Evolutionary conservation across 37 sponge, comb jelly and placozoan species (phyloP), one percentile per base, ranked within the genome.

Genomic region (Theonella swinhoei): DNA sequence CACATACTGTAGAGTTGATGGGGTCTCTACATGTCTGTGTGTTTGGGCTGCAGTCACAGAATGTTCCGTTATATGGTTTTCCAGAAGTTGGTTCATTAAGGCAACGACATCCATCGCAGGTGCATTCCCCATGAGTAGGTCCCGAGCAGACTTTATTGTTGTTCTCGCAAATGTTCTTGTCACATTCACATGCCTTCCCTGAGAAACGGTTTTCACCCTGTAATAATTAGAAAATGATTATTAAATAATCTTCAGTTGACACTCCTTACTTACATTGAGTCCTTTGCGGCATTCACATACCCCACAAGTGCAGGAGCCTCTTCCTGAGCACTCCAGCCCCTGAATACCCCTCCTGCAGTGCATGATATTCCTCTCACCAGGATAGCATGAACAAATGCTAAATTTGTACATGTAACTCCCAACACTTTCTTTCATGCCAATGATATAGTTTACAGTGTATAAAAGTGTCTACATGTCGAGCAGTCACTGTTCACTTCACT

Each of bases 251-350:
- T 11, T 11, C 26, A 25, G 68, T 25, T 25, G 7, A 66, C 54
- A 47, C 54, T 47, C 14, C 54, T 47, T 47, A 20, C 66, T 65
- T 41, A 42, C 42, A 41, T 41, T 72, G n/a, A 9, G 40, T 24
- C 42, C 62, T 65, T 23, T 78, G 23, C 68, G 47, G 29, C 93
- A 93, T 0, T 32, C 32, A 31, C 89, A 93, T 62, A 37, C 62
- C 24, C 86, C 86, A 93, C 93, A 93, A 0, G 85, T 41, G 35
- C 89, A 93, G 0, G 64, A 39, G 0, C 93, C 93, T 75, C 90
- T 60, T 31, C 39, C 68, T 4, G 42, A 47, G 54, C 54, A 47
- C 54, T 47, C 54, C 54, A 47, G 14, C 7, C 54, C 54, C 54
- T 7, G 54, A 17, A 47, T 7, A 7, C 54, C 54, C n/a, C n/a